A percentile compares a stretch with the other conserved stretches of the same genome.
These are phyloP conservation scores for Orchesella cincta DNA, from an alignment of 1,140 invertebrate species.

Conservation along the genomic window DNA sequence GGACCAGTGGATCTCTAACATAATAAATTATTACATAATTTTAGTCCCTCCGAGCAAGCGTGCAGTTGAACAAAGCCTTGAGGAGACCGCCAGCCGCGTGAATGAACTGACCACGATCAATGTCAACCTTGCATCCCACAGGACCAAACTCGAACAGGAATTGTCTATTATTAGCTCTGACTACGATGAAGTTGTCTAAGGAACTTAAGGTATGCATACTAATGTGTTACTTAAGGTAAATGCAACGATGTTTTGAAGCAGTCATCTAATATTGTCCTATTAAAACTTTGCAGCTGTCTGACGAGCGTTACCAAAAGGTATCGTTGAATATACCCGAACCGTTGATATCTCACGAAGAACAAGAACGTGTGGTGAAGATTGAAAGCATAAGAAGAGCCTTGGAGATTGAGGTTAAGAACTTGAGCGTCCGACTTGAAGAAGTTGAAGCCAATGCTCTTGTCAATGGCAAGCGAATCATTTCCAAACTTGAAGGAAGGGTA, in stretches of 20 bases:
- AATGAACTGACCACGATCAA: slow-evolving; percentile 92
- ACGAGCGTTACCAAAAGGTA: slow-evolving; percentile 91
- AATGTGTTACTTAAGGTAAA: too few species aligned
- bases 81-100: slow-evolving; percentile 83
- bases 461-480: slow-evolving; percentile 93
- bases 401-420: slow-evolving; percentile 94
- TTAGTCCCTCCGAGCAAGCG: slow-evolving; percentile 87
- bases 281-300: slow-evolving; percentile 61
- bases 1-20: too few species aligned
- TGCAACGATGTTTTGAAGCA: too few species aligned
- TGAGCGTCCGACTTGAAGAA: slow-evolving; percentile 91
- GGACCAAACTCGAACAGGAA: slow-evolving; percentile 92
- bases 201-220: slow-evolving; percentile 85
- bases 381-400: slow-evolving; percentile 96
- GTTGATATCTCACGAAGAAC: slow-evolving; percentile 91
- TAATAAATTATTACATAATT: too few species aligned
- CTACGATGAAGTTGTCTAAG: slow-evolving; percentile 94
- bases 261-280: too few species aligned
- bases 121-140: slow-evolving; percentile 85
- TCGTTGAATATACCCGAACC: slow-evolving; percentile 86
- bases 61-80: slow-evolving; percentile 80
- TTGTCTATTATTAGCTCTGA: slow-evolving; percentile 80
- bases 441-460: slow-evolving; percentile 94
- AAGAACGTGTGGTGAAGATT: slow-evolving; percentile 94
- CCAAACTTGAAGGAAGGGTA: slow-evolving; percentile 91